Conservation (phyloP, 1,140 invertebrate species). For the Drosophila albomicans region DNA sequence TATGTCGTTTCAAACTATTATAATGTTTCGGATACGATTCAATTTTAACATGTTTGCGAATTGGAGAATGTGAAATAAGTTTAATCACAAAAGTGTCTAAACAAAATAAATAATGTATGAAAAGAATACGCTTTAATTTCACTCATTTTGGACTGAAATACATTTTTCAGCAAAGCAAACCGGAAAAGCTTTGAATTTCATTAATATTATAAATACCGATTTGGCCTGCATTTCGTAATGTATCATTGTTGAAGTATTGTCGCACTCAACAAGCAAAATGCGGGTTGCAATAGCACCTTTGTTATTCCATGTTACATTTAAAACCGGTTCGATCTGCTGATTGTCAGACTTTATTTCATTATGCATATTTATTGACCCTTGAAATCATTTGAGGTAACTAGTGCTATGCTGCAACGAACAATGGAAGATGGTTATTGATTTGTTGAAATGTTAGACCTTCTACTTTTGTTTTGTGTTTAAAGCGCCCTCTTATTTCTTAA, state of each 20-base stretch:
- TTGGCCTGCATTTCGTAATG: constrained; percentile 20
- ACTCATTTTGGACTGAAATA: constrained; percentile 5
- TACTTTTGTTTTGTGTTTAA: no score
- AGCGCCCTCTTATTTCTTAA: no score
- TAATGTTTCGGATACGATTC: no score
- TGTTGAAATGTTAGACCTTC: no score
- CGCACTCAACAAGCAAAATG: no score
- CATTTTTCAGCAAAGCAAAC: constrained; percentile 15
- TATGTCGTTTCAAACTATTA: no score
- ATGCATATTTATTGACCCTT: constrained; percentile 6
- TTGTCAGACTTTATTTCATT: constrained; percentile 1
- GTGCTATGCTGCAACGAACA: no score
- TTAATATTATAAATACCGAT: constrained; percentile 57
- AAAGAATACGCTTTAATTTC: constrained; percentile 42
- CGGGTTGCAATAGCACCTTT: no score
- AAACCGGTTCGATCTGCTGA: constrained; percentile 55
- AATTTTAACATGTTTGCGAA: neutral
- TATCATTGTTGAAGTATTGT: no score
- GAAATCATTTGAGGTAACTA: constrained; percentile 13
- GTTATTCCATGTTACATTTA: constrained; percentile 5
- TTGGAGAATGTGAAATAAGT: constrained; percentile 14
- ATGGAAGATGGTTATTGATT: no score
- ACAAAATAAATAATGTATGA: neutral
- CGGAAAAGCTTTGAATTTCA: constrained; percentile 63
- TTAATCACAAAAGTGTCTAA: constrained; percentile 10